A percentile compares a stretch with the other conserved stretches of the same genome.
These are phyloP conservation scores for Catharus fuscescens DNA, from an alignment of 2,113 vertebrate genomes.

Conservation along the genomic window DNA sequence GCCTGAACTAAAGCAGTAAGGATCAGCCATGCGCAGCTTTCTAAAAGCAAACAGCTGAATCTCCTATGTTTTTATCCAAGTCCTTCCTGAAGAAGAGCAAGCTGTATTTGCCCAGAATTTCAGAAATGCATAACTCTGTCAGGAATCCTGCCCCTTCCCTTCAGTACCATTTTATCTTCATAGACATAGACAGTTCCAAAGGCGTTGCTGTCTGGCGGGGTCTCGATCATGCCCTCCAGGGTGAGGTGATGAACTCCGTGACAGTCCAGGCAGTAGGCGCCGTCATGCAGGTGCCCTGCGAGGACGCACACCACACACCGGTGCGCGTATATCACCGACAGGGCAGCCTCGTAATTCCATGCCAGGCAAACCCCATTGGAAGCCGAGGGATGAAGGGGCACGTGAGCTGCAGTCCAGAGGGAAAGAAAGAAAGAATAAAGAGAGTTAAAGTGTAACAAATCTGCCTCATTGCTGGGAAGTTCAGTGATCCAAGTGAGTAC, in stretches of 20 bases:
- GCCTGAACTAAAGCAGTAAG: not conserved
- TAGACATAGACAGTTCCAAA: slow-evolving; percentile 87
- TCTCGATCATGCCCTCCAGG: slow-evolving; percentile 89
- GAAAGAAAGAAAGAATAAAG: not conserved
- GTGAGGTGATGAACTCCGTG: slow-evolving; percentile 88
- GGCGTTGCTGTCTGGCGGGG: slow-evolving; percentile 82
- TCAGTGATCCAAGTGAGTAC: not conserved
- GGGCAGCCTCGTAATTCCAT: slow-evolving; percentile 87
- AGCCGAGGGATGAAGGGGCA: slow-evolving; percentile 85
- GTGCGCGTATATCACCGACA: slow-evolving; percentile 81
- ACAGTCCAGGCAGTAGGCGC: slow-evolving; percentile 81
- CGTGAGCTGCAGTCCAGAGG: slow-evolving; percentile 79
- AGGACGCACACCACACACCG: slow-evolving; percentile 86
- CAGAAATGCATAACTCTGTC: slow-evolving; percentile 79
- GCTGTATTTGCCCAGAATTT: not conserved
- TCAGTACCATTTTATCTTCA: slow-evolving; percentile 87
- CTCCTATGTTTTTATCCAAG: rapidly evolving
- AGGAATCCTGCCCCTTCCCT: slow-evolving; percentile 83
- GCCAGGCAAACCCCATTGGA: slow-evolving; percentile 80
- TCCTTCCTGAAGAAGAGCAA: not conserved
- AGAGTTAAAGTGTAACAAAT: not conserved
- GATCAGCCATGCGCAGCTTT: not conserved
- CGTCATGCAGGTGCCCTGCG: slow-evolving; percentile 88
- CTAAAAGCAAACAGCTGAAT: not conserved
- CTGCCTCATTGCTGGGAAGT: not conserved